Percentiles rank a stretch among this genome's conserved stretches.
phyloP scores from a whole-genome alignment of 2,888 invertebrate genomes.

The Tachina lurida region DNA sequence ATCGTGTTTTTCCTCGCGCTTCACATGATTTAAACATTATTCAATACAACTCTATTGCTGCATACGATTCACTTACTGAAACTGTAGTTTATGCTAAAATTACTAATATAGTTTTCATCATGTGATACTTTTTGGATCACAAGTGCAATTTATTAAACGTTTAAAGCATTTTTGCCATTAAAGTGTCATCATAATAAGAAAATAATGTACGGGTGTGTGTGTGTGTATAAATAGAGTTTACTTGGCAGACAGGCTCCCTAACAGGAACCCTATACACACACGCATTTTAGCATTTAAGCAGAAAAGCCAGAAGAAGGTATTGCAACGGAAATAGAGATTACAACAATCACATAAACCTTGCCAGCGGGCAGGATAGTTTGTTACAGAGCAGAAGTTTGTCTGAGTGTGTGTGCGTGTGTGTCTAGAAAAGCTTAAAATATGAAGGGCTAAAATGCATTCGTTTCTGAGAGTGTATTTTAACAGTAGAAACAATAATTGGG shows the following conservation, averaged over 20 bases:
- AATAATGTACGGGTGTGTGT: background rate
- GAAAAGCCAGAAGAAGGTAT: constrained; percentile 2
- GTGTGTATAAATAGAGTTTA: background rate
- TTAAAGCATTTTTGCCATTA: constrained; percentile 60
- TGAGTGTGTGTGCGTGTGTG: background rate
- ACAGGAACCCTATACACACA: background rate
- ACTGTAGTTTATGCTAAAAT: background rate
- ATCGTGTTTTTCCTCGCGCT: too few relatives aligned
- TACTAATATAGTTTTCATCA: constrained; percentile 10
- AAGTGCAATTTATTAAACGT: constrained; percentile 61
- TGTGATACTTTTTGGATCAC: constrained; percentile 3
- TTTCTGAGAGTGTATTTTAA: background rate
- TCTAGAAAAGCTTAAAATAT: background rate
- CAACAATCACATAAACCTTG: constrained; percentile 17
- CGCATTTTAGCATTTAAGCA: background rate
- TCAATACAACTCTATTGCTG: background rate
- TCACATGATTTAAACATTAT: background rate
- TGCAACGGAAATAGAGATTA: constrained; percentile 6
- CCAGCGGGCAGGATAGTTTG: background rate
- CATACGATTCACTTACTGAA: background rate
- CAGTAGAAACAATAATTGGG: constrained; percentile 4
- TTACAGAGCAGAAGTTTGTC: background rate
- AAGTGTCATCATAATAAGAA: constrained; percentile 61
- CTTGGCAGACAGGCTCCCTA: background rate
- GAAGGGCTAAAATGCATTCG: background rate